These are phyloP conservation scores for Pseudomugil tenellus DNA, from an alignment of 2,797 vertebrate species.

Conservation along the genomic window DNA sequence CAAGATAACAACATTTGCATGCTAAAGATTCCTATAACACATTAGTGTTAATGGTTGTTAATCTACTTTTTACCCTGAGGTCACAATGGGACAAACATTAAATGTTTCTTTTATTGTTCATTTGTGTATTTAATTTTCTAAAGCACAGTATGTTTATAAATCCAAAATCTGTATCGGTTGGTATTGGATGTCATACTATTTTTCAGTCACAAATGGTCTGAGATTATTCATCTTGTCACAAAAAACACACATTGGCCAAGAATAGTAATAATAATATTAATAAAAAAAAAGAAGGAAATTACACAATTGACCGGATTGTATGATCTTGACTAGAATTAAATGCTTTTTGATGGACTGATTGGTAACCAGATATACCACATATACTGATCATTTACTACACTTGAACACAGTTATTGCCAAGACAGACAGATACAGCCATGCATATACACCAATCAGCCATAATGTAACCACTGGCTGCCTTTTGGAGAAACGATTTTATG, in stretches of 20 bases:
- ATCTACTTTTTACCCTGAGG: background rate
- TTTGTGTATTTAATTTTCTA: background rate
- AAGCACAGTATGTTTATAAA: background rate
- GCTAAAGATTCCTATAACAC: background rate
- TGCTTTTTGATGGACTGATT: background rate
- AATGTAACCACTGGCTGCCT: background rate
- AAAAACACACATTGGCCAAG: too few relatives aligned
- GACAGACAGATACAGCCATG: background rate
- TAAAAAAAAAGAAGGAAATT: too few relatives aligned
- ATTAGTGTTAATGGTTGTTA: too few relatives aligned
- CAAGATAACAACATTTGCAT: background rate
- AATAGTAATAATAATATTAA: too few relatives aligned
- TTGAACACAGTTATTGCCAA: background rate
- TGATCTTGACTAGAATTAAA: background rate
- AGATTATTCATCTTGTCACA: background rate
- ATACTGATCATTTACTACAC: background rate
- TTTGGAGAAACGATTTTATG: background rate
- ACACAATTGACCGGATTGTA: background rate
- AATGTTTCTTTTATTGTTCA: background rate
- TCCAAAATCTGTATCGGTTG: too few relatives aligned
- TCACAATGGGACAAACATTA: background rate
- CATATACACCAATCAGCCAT: background rate
- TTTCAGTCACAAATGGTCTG: background rate
- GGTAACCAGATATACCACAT: background rate
- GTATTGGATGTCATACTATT: background rate